Evolutionary conservation across 2,113 vertebrate genomes (phyloP), one percentile per base, ranked within the genome.

Genomic region (Nettapus auritus): DNA sequence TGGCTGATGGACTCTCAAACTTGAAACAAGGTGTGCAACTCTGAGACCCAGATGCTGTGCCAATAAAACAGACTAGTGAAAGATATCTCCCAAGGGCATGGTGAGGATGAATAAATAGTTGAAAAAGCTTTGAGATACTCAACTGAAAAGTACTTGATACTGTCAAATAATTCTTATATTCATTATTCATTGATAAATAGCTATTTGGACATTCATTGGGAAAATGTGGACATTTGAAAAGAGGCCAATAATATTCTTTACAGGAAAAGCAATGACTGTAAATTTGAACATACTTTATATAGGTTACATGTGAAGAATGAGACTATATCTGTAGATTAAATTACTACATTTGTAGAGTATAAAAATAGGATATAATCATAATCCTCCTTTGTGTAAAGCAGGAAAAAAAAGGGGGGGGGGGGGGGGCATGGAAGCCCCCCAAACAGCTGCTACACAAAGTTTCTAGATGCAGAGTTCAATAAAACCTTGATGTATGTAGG

Each of bases 401-500:
- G 79, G 69, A 71, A 25, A 25, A 19, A 63, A 40, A 64, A 40
- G 29, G 28, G 70, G 69, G 84, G 44, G 20, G 46, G 4, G 46
- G 46, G 46, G 46, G 50, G 67, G 38, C 33, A 64, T 69, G 64
- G 84, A 75, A 25, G 11, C 5, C 17, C 4, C 15, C 62, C 67
- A 96, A 97, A 50, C 90, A 96, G 93, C 94, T 97, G 95, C 92
- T 91, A 81, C 9, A 17, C 79, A 87, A 96, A 75, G 53, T 96
- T 96, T 95, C 81, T 91, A 96, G 94, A 96, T 93, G 83, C 82
- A 96, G 56, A 96, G 85, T 96, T 97, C 94, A 96, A 96, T 97
- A 96, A 97, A 97, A 96, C 82, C 86, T 91, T 97, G 95, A 97
- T 96, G 94, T 91, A 95, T 97, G 88, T 96, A 96, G 86, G 60